These are phyloP conservation scores for Pristionchus entomophagus DNA, from an alignment of 2,888 invertebrate genomes.

Conservation along the genomic window DNA sequence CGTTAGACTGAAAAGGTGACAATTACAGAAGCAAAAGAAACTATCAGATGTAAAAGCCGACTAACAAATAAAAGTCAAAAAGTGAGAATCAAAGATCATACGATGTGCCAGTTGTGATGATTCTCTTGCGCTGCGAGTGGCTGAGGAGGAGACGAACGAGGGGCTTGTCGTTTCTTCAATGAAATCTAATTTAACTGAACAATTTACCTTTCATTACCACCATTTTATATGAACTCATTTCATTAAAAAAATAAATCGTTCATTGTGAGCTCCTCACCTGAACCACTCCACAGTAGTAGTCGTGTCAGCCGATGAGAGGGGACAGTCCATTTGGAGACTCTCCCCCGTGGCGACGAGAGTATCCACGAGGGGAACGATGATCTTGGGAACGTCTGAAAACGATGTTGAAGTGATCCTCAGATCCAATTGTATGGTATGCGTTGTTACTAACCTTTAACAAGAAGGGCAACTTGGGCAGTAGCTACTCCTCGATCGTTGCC, in stretches of 20 bases:
- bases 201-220: too few species aligned
- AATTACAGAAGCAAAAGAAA: not conserved
- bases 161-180: constrained; percentile 38
- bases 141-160: constrained; percentile 35
- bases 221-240: too few species aligned
- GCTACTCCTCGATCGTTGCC: constrained; percentile 65
- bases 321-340: constrained; percentile 62
- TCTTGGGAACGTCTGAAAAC: constrained; percentile 64
- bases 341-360: constrained; percentile 61
- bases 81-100: not conserved
- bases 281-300: constrained; percentile 62
- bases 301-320: constrained; percentile 58
- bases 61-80: too few species aligned
- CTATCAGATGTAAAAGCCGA: too few species aligned
- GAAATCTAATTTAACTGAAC: too few species aligned
- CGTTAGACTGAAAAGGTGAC: not conserved
- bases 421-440: not conserved
- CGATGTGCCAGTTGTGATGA: not conserved
- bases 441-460: constrained; percentile 60
- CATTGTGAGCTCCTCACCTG: constrained; percentile 46
- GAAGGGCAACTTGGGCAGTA: constrained; percentile 67
- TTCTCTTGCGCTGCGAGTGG: constrained; percentile 37
- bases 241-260: constrained; percentile 45
- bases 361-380: constrained; percentile 64
- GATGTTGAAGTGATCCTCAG: not conserved